A percentile compares a stretch with the other conserved stretches of the same genome.
phyloP scores from a whole-genome alignment of 2,888 invertebrate species.

The Chloroclystis v-ata region DNA sequence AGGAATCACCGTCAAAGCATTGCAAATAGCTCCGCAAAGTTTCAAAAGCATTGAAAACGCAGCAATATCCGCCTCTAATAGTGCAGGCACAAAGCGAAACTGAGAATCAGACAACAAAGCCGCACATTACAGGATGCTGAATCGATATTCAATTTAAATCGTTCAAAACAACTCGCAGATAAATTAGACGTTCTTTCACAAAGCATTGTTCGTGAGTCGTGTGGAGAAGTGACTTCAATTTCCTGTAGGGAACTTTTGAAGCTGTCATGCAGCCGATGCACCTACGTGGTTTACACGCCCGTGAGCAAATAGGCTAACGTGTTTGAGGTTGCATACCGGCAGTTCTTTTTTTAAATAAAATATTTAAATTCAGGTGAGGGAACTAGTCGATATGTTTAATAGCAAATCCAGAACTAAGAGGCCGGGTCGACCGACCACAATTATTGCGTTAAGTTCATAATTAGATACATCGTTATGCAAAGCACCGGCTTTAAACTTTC shows the following conservation, averaged over 20 bases:
- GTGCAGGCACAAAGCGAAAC: conserved; percentile 27
- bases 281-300: conserved; percentile 56
- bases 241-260: conserved; percentile 72
- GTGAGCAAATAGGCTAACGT: conserved; percentile 63
- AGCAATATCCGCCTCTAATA: conserved; percentile 26
- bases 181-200: conserved; percentile 75
- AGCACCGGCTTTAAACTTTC: too few relatives aligned
- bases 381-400: too few relatives aligned
- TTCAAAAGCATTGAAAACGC: conserved; percentile 21
- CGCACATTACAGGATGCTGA: conserved; percentile 39
- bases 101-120: conserved; percentile 36
- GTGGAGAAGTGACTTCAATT: conserved; percentile 67
- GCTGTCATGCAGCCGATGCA: conserved; percentile 65
- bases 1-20: conserved; percentile 10
- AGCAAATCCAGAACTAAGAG: too few relatives aligned
- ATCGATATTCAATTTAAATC: conserved; percentile 75
- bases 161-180: conserved; percentile 65
- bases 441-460: too few relatives aligned
- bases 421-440: too few relatives aligned
- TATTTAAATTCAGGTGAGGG: too few relatives aligned
- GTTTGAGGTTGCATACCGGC: conserved; percentile 29
- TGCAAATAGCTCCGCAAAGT: conserved; percentile 12
- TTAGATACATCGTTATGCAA: too few relatives aligned
- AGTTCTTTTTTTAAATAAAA: conserved; percentile 21
- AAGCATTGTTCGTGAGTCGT: conserved; percentile 66